Evolutionary conservation across 1,140 invertebrate species (phyloP), one percentile per base, ranked within the genome.

Genomic region (Frieseomelitta varia): DNA sequence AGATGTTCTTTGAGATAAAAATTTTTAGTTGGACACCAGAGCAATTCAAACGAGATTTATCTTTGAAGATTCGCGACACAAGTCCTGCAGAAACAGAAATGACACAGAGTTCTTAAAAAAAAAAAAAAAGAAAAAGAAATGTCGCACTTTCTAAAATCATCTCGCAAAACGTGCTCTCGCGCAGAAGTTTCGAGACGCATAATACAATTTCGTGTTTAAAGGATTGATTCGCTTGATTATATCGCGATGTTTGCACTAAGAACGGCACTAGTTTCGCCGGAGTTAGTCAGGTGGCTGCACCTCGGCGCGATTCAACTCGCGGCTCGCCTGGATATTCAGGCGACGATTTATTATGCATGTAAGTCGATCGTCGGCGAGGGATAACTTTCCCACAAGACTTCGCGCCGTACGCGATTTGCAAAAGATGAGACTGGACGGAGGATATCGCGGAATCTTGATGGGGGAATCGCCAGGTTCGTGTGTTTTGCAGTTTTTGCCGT

Each of bases 151-250:
- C 0, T 47, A 10, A 47, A 47, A 0, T 47, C 39, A 47, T 47
- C 8, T 47, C 39, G 39, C 39, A 39, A 39, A 39, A 6, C 39
- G 0, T 39, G 39, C 39, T 3, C n/a, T n/a, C 30, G 30, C 30
- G 30, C 30, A 30, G 0, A 47, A 47, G 39, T 47, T 47, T 8
- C 39, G 39, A 47, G 39, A 61, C 24, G 58, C n/a, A 61, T 61
- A 24, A 4, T 61, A 4, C n/a, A 61, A 61, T 24, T 14, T 61
- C 12, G n/a, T 2, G 19, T 12, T 61, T 61, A 61, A 61, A 69
- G 72, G 89, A 85, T 85, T 79, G 83, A 89, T 88, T 85, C 68
- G 76, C 58, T 84, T 89, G 89, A 91, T 90, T 87, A 88, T 90
- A 85, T 88, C 85, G 80, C 78, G 86, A 88, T 89, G 81, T 91